Evolutionary conservation across 2,888 invertebrate genomes (phyloP).

Genomic region (Pristionchus japonicus): DNA sequence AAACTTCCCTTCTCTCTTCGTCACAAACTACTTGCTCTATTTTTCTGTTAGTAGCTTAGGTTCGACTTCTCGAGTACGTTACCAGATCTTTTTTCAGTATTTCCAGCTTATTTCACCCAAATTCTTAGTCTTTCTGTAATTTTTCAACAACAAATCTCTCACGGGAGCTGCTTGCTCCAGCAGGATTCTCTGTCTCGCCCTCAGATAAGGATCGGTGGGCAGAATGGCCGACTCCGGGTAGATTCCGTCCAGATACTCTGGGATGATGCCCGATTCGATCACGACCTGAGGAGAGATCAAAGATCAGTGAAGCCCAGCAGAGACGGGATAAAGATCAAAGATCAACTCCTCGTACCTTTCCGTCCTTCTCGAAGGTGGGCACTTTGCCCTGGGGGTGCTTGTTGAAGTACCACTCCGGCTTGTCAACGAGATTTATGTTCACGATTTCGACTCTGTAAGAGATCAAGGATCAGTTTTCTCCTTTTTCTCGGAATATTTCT

Average conservation of each 20-base stretch:
- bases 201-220: slow-evolving; percentile 81
- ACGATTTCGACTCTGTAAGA: slow-evolving; percentile 59
- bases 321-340: background rate
- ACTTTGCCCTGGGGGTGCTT: slow-evolving; percentile 80
- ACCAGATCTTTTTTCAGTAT: too few species aligned
- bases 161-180: slow-evolving; percentile 80
- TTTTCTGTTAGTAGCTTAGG: too few species aligned
- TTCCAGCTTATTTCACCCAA: background rate
- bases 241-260: slow-evolving; percentile 87
- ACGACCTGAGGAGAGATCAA: slow-evolving; percentile 78
- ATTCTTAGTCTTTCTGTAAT: background rate
- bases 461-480: background rate
- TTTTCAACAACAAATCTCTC: background rate
- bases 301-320: background rate
- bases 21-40: background rate
- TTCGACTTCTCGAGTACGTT: too few species aligned
- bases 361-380: slow-evolving; percentile 83
- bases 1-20: background rate
- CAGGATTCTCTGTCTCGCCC: slow-evolving; percentile 84
- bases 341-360: slow-evolving; percentile 54
- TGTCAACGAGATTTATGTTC: slow-evolving; percentile 76
- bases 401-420: slow-evolving; percentile 86
- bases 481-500: background rate
- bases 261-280: slow-evolving; percentile 86
- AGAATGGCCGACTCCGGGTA: slow-evolving; percentile 82